Percentiles rank a stretch among this genome's conserved stretches.
phyloP scores from a whole-genome alignment of 1,140 invertebrate species.

The Cheumatopsyche charites region DNA sequence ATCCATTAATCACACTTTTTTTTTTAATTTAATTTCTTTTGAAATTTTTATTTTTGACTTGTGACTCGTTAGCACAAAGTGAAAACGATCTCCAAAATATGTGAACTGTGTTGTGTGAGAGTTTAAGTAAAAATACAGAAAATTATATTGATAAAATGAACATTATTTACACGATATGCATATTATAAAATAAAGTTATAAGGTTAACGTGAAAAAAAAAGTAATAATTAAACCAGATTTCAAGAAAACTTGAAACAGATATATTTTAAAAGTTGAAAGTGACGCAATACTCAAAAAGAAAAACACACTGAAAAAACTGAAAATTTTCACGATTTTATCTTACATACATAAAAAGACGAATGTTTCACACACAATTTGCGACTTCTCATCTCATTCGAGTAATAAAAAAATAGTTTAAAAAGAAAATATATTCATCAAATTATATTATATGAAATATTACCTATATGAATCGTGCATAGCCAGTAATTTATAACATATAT shows the following conservation, averaged over 20 bases:
- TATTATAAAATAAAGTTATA: background rate
- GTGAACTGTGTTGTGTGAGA: constrained; percentile 20
- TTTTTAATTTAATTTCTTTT: background rate
- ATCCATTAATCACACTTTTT: background rate
- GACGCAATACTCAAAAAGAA: constrained; percentile 9
- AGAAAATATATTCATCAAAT: constrained; percentile 43
- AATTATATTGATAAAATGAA: constrained; percentile 26
- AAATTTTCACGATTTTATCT: background rate
- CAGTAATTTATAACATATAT: constrained; percentile 43
- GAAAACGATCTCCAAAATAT: constrained; percentile 14
- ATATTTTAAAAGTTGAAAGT: constrained; percentile 18
- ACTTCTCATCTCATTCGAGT: constrained; percentile 18
- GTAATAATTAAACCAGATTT: constrained; percentile 6
- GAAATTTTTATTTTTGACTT: background rate
- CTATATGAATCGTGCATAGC: constrained; percentile 41
- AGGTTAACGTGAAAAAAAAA: constrained; percentile 20
- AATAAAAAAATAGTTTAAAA: constrained; percentile 18
- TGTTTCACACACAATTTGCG: background rate
- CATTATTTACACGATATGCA: constrained; percentile 31
- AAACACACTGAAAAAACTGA: background rate
- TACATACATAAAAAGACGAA: background rate
- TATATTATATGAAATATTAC: constrained; percentile 19
- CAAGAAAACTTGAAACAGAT: background rate
- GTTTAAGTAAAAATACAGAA: constrained; percentile 4
- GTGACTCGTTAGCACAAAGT: constrained; percentile 22